Conservation (phyloP, 2,113 vertebrate genomes). For the Mola mola region DNA sequence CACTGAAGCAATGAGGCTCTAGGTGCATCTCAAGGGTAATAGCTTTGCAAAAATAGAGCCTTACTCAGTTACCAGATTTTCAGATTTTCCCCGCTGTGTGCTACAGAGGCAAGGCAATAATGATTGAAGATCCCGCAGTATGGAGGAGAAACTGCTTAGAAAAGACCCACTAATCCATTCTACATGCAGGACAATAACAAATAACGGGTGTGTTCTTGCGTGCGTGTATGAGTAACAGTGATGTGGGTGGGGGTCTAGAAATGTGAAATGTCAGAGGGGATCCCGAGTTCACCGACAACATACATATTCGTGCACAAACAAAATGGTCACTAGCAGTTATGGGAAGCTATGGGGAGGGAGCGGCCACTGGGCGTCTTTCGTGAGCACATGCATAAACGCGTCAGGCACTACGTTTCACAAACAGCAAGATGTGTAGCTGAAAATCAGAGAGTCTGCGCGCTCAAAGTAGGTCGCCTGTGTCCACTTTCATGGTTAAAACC, state of each 20-base stretch:
- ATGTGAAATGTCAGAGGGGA: constrained; percentile 55
- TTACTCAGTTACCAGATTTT: constrained; percentile 43
- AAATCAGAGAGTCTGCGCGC: background rate
- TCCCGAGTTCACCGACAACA: constrained; percentile 45
- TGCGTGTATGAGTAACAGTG: constrained; percentile 1
- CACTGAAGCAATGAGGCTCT: constrained; percentile 39
- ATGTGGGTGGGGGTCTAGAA: constrained; percentile 3
- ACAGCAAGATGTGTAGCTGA: background rate
- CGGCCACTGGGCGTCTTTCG: constrained; percentile 3
- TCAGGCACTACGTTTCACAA: background rate
- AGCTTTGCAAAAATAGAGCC: constrained; percentile 19
- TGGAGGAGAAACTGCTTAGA: constrained; percentile 32
- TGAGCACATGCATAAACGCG: too few relatives aligned
- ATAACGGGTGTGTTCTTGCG: constrained; percentile 15
- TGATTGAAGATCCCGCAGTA: constrained; percentile 24
- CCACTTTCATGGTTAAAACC: constrained; percentile 24
- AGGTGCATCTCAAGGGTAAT: constrained; percentile 36
- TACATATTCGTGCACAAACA: constrained; percentile 9
- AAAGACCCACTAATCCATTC: constrained; percentile 27
- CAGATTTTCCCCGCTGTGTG: constrained; percentile 34
- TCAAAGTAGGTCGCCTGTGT: constrained; percentile 28
- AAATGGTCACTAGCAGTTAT: background rate
- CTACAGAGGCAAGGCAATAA: constrained; percentile 35
- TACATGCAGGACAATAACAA: constrained; percentile 38
- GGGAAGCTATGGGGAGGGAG: constrained; percentile 1